These are phyloP conservation scores for Drusus annulatus DNA, from an alignment of 1,140 invertebrate genomes.

Conservation along the genomic window DNA sequence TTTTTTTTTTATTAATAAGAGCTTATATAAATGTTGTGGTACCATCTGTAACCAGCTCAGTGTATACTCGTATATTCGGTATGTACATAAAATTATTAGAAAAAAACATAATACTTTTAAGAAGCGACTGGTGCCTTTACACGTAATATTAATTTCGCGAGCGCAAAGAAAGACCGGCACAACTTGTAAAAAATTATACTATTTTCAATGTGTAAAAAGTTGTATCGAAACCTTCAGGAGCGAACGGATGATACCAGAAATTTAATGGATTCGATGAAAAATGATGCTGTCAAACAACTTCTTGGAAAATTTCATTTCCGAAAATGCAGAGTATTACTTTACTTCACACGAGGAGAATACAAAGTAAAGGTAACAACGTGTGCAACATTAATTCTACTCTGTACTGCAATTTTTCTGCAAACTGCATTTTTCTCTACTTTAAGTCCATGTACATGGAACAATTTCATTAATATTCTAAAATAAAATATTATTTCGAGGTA, in stretches of 20 bases:
- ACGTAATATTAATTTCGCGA: no score
- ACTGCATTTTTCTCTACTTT: neutral
- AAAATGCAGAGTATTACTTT: slow-evolving; percentile 24
- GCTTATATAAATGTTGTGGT: no score
- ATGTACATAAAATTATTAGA: no score
- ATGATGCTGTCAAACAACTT: neutral
- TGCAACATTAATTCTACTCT: neutral
- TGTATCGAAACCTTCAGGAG: slow-evolving; percentile 1
- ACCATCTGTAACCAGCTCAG: no score
- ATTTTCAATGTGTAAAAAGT: neutral
- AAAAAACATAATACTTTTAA: no score
- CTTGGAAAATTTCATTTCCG: neutral
- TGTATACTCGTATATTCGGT: no score
- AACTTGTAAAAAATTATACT: neutral
- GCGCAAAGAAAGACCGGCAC: no score
- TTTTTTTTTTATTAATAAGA: no score
- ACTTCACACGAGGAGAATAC: slow-evolving; percentile 1
- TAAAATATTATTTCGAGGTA: no score
- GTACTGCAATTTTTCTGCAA: neutral
- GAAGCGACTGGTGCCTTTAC: no score
- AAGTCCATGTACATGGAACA: neutral
- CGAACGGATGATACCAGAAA: neutral
- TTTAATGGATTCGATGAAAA: slow-evolving; percentile 17
- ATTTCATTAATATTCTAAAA: neutral
- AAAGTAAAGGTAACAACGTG: slow-evolving; percentile 10